A percentile compares a stretch with the other conserved stretches of the same genome.
These are phyloP conservation scores for Limnodromus scolopaceus DNA, from an alignment of 2,797 vertebrate genomes.

Conservation along the genomic window DNA sequence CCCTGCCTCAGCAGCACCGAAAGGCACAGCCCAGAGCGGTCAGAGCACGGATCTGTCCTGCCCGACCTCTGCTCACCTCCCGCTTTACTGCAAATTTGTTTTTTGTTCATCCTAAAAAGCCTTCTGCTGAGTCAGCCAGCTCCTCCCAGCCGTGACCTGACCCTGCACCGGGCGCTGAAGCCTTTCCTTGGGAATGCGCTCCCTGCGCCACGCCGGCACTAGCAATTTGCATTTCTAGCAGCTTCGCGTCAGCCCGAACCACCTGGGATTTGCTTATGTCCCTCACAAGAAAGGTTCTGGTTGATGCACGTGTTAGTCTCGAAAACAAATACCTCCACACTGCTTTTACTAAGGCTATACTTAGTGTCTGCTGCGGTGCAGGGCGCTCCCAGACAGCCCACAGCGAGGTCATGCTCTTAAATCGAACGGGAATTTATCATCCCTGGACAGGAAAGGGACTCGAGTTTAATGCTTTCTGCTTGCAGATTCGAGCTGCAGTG, in stretches of 20 bases:
- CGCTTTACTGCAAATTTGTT: neutral
- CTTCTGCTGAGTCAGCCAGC: rapidly evolving
- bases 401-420: neutral
- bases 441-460: neutral
- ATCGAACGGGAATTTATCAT: neutral
- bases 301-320: neutral
- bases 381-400: neutral
- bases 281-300: neutral
- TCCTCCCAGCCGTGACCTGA: neutral
- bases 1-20: neutral
- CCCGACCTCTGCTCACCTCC: neutral
- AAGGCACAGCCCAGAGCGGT: rapidly evolving
- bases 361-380: neutral
- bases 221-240: neutral
- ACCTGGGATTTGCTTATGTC: neutral
- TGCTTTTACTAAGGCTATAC: neutral
- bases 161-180: neutral
- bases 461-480: neutral
- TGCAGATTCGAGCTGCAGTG: neutral
- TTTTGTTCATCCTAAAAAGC: neutral
- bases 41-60: neutral
- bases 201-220: rapidly evolving
- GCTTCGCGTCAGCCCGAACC: neutral
- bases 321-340: neutral
- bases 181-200: rapidly evolving